Evolutionary conservation across 2,888 invertebrate species (phyloP), one percentile per base, ranked within the genome.

Genomic region (Drosophila melanocephala): DNA sequence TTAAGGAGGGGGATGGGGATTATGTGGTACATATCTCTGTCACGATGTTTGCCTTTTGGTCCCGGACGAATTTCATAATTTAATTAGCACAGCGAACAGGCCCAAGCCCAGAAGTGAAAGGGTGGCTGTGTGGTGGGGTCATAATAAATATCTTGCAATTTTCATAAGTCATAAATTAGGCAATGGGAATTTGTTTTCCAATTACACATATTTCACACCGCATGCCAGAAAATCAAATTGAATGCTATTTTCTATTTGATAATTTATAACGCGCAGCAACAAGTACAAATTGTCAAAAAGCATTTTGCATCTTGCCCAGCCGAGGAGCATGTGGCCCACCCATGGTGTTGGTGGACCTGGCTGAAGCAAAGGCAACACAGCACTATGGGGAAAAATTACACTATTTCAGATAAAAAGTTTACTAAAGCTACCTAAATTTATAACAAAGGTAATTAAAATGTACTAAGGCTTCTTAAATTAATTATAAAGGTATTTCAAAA

Each of bases 221-320:
- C 88, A 87, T 78, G 88, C 86, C 81, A 82, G 81, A 82, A 62
- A 62, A 59, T 56, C 52, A 82, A 80, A 87, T 83, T 80, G 84
- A 87, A 88, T 77, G 76, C 82, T 87, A 78, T 89, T 91, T 91
- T 87, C 91, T 89, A 91, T 91, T 87, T 82, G 69, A 90, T 91
- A 90, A 90, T 90, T 90, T 90, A 90, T 90, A 91, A 90, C 91
- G 74, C 83, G 81, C 84, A 58, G 75, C 78, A 87, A 87, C 89
- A 88, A 89, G 82, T 88, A 89, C 91, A 88, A 88, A 90, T 88
- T 88, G 89, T 89, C 89, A 90, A 90, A 90, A 90, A 88, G 90
- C 67, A 72, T 80, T 89, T 84, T 85, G 87, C 75, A 72, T 83
- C 75, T 73, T 55, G 64, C 65, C 33, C 28, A 32, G 65, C 53